Evolutionary conservation across 2,797 vertebrate genomes (phyloP), one percentile per base, ranked within the genome.

Genomic region (Chaetophractus vellerosus): DNA sequence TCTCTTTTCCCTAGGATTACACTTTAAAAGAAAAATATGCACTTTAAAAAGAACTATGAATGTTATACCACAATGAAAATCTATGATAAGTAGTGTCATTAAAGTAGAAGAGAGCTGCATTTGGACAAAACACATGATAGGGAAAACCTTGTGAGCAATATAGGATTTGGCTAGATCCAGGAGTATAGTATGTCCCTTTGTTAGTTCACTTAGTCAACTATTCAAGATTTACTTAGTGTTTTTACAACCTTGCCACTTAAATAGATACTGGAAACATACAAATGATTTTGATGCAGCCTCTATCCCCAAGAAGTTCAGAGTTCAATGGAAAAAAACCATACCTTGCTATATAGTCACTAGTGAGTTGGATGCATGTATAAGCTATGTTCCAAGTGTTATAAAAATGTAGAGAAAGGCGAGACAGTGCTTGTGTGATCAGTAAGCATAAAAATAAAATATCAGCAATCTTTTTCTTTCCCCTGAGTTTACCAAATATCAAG

Each of bases 131-230:
- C 11, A 2, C 10, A 19, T 31, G 24, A 59, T 6, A 59, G 6
- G 31, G 45, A 48, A 82, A 72, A 48, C 74, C 8, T 9, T 68
- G 11, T 55, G 6, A 68, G 12, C 4, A 19, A 89, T 14, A 12
- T 6, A 82, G 10, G 15, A 36, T n/a, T 36, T 83, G 24, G 45
- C 45, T 45, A 69, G 48, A 79, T 52, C 4, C 8, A n/a, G 11
- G 5, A 57, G 41, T 28, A n/a, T 45, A 76, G 2, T 45, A 82
- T 52, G 23, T 79, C 78, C 15, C 61, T 68, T 41, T 61, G 5
- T 76, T 94, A 68, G 33, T 86, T 86, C 23, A 82, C 57, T 91
- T 75, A 80, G 26, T 57, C 23, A 91, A 16, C 88, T 71, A 76
- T 64, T 88, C 5, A 71, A 96, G 71, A 87, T 75, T 71, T 69